These are phyloP conservation scores for Athene noctua DNA, from an alignment of 2,113 vertebrate species.

Conservation along the genomic window DNA sequence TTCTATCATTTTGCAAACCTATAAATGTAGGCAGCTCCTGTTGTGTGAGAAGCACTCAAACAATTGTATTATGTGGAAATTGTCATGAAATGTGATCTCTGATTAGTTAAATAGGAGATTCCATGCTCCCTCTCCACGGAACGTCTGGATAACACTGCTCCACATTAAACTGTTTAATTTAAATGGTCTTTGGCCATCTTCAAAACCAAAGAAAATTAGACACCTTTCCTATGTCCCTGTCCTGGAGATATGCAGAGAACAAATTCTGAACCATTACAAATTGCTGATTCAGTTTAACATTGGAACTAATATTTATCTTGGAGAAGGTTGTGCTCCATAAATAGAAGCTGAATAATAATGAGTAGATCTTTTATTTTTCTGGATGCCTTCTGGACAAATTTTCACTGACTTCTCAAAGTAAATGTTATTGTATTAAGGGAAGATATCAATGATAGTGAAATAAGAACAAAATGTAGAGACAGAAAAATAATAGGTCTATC, in stretches of 20 bases:
- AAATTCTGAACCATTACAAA: background rate
- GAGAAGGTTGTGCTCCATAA: background rate
- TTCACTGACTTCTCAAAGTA: background rate
- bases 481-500: background rate
- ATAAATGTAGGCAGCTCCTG: background rate
- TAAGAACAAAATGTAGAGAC: background rate
- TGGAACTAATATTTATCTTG: background rate
- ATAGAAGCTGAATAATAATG: background rate
- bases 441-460: background rate
- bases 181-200: background rate
- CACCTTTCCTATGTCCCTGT: background rate
- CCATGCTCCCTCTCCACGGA: background rate
- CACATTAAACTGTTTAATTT: background rate
- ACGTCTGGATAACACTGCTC: background rate
- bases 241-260: background rate
- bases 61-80: background rate
- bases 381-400: background rate
- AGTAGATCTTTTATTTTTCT: background rate
- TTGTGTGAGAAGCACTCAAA: background rate
- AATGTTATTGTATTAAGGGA: background rate
- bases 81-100: background rate
- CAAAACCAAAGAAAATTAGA: background rate
- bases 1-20: background rate
- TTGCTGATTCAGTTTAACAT: background rate
- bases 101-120: background rate